Evolutionary conservation across 2,888 invertebrate genomes (phyloP).

Genomic region (Papilio demoleus): DNA sequence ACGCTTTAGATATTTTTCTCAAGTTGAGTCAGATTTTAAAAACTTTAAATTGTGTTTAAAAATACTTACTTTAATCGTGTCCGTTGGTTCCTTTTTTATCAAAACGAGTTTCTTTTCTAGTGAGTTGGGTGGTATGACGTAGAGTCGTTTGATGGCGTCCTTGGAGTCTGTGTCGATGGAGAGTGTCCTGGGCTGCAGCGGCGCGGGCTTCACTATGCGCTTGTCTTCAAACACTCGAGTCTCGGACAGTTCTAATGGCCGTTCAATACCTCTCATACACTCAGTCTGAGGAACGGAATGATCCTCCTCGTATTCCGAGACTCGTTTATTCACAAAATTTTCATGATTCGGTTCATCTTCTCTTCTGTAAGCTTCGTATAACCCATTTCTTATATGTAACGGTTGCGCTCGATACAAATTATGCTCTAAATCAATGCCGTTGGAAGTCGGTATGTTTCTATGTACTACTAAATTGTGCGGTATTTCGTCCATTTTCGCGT

Average conservation of each 20-base stretch:
- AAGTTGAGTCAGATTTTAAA: no score
- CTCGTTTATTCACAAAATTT: constrained; percentile 70
- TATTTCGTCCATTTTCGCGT: constrained; percentile 58
- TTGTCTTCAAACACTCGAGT: constrained; percentile 67
- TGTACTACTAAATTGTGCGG: constrained; percentile 74
- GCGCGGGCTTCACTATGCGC: constrained; percentile 75
- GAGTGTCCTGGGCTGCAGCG: constrained; percentile 69
- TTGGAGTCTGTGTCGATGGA: constrained; percentile 69
- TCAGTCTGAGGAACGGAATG: constrained; percentile 63
- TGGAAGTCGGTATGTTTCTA: constrained; percentile 59
- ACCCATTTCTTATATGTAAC: constrained; percentile 66
- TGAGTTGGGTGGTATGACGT: constrained; percentile 73
- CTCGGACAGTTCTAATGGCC: constrained; percentile 67
- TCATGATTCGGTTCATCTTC: constrained; percentile 69
- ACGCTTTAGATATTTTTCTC: no score
- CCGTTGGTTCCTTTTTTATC: constrained; percentile 84
- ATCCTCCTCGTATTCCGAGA: constrained; percentile 75
- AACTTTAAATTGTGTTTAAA: no score
- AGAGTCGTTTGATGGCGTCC: constrained; percentile 68
- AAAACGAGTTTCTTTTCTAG: constrained; percentile 86
- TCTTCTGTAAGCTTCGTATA: constrained; percentile 67
- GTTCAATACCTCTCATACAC: constrained; percentile 58
- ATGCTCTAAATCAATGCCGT: constrained; percentile 74
- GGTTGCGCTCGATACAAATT: constrained; percentile 56
- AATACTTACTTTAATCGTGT: constrained; percentile 73